Conservation (phyloP, 2,888 invertebrate species). For the Pecten maximus region DNA sequence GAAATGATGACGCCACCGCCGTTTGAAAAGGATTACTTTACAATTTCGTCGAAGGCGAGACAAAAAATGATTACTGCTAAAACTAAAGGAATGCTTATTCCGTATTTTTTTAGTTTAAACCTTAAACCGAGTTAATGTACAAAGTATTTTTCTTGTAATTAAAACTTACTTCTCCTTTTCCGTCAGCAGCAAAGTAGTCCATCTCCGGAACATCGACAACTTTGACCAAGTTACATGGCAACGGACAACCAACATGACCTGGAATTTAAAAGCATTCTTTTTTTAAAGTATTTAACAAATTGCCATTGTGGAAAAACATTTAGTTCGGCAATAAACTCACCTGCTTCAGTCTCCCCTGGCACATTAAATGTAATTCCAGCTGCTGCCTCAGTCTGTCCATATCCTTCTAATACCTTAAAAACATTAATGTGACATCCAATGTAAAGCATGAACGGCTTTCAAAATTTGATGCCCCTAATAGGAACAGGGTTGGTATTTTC, state of each 20-base stretch:
- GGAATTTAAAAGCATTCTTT: constrained; percentile 40
- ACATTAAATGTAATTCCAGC: constrained; percentile 78
- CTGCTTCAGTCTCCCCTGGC: constrained; percentile 73
- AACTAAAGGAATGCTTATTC: no score
- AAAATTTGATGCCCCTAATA: no score
- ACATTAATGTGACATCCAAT: not conserved
- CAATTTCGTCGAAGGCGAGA: no score
- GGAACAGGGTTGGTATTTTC: no score
- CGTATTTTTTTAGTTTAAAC: no score
- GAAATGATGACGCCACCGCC: no score
- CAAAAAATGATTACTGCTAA: no score
- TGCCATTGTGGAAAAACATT: not conserved
- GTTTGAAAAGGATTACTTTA: no score
- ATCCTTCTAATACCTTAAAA: constrained; percentile 79
- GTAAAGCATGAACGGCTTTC: no score
- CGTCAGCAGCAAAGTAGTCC: constrained; percentile 85
- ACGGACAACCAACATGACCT: constrained; percentile 96
- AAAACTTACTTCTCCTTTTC: constrained; percentile 75
- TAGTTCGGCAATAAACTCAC: constrained; percentile 51
- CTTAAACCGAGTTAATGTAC: no score
- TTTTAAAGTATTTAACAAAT: not conserved
- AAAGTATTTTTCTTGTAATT: not conserved
- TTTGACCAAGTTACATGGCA: constrained; percentile 96
- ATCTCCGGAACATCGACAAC: constrained; percentile 98
- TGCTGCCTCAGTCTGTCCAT: constrained; percentile 83